Percentiles rank a stretch among this genome's conserved stretches.
These are phyloP conservation scores for Halocynthia aurantium DNA, from an alignment of 23 tunicate genomes.

Conservation along the genomic window DNA sequence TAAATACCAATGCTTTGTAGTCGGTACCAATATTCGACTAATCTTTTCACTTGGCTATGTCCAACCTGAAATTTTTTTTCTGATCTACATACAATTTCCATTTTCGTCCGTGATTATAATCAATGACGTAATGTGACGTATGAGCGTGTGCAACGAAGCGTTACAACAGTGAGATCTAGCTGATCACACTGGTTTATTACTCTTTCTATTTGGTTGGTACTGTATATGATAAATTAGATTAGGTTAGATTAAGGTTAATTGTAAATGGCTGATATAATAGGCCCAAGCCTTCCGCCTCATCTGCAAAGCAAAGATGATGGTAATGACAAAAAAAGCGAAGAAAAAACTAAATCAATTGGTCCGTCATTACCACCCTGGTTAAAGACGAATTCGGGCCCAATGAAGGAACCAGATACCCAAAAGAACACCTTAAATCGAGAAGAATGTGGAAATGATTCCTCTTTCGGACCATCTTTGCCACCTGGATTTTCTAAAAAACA, in stretches of 20 bases:
- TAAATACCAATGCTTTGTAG: too few species aligned
- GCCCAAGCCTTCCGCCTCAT: slow-evolving; percentile 26
- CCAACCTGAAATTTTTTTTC: too few species aligned
- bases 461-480: slow-evolving; percentile 58
- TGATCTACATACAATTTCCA: too few species aligned
- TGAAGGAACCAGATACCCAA: background rate
- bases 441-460: background rate
- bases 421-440: background rate
- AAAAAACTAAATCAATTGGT: slow-evolving; percentile 18
- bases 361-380: slow-evolving; percentile 56
- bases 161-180: too few species aligned
- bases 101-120: too few species aligned
- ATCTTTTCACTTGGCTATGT: too few species aligned
- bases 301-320: background rate
- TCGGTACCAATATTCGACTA: too few species aligned
- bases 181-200: too few species aligned
- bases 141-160: too few species aligned
- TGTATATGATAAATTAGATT: background rate
- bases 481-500: slow-evolving; percentile 21
- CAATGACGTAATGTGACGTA: too few species aligned
- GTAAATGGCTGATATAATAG: slow-evolving; percentile 14
- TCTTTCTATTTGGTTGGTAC: too few species aligned
- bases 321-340: background rate
- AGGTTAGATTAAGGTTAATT: background rate
- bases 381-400: background rate